Percentiles rank a stretch among this genome's conserved stretches.
Conservation (phyloP, 2,888 invertebrate species). For the Xestia c-nigrum region DNA sequence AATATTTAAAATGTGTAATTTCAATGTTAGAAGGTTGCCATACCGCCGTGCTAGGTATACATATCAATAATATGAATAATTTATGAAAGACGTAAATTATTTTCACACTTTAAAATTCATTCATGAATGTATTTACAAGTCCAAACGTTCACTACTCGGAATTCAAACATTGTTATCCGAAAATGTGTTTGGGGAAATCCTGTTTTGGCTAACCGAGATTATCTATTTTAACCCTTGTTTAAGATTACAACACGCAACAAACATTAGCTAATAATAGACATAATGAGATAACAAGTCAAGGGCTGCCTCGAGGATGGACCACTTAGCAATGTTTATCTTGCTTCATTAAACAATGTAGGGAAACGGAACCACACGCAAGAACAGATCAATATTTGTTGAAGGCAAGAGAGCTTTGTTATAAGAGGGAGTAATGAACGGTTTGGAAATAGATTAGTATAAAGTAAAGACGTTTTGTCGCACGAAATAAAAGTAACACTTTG, state of each 20-base stretch:
- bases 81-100: conserved; percentile 10
- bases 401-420: neutral
- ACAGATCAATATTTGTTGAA: conserved; percentile 21
- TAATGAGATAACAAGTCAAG: conserved; percentile 32
- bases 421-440: neutral
- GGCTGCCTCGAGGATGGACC: conserved; percentile 28
- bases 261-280: conserved; percentile 27
- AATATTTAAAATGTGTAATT: conserved; percentile 43
- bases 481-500: neutral
- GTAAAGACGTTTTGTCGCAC: neutral
- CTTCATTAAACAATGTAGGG: conserved; percentile 22
- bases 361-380: neutral
- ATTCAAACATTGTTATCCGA: neutral
- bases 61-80: conserved; percentile 21
- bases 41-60: neutral
- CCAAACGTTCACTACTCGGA: conserved; percentile 7
- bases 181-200: conserved; percentile 10
- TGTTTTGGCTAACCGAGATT: conserved; percentile 1
- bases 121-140: conserved; percentile 21
- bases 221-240: neutral
- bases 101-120: conserved; percentile 26
- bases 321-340: conserved; percentile 34
- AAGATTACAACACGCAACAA: conserved; percentile 12
- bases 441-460: neutral
- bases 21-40: conserved; percentile 26